These are phyloP conservation scores for Mesocentrotus franciscanus DNA, from an alignment of 53 echinoderm and acorn worm species.

Conservation along the genomic window DNA sequence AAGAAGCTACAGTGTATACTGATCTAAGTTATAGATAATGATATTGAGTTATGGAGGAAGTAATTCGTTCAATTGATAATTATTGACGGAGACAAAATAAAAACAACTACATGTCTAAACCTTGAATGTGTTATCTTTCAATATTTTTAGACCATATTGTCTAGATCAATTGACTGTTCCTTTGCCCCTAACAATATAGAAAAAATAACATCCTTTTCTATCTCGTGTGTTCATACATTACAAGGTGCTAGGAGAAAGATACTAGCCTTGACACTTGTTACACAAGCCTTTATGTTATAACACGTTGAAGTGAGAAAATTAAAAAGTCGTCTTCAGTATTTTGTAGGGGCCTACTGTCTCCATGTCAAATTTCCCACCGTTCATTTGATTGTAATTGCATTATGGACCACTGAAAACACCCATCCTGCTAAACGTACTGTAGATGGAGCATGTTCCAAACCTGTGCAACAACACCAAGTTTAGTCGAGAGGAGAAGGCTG, in stretches of 20 bases:
- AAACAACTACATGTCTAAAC: neutral
- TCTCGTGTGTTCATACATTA: no score
- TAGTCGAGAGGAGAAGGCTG: neutral
- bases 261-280: constrained; percentile 24
- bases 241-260: constrained; percentile 16
- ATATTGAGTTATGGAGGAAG: no score
- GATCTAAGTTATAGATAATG: no score
- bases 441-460: neutral
- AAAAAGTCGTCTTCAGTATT: neutral
- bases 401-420: neutral
- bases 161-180: neutral
- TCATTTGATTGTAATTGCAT: constrained; percentile 27
- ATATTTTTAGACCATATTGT: neutral
- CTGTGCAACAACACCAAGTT: neutral
- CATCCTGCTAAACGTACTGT: neutral
- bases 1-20: no score
- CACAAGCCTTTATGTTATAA: neutral
- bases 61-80: no score
- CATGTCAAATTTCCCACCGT: constrained; percentile 3
- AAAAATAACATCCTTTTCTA: neutral
- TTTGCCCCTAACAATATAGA: neutral
- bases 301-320: constrained; percentile 26
- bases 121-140: neutral
- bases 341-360: neutral
- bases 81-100: neutral